Evolutionary conservation across 2,888 invertebrate species (phyloP).

Genomic region (Alcis repandata): DNA sequence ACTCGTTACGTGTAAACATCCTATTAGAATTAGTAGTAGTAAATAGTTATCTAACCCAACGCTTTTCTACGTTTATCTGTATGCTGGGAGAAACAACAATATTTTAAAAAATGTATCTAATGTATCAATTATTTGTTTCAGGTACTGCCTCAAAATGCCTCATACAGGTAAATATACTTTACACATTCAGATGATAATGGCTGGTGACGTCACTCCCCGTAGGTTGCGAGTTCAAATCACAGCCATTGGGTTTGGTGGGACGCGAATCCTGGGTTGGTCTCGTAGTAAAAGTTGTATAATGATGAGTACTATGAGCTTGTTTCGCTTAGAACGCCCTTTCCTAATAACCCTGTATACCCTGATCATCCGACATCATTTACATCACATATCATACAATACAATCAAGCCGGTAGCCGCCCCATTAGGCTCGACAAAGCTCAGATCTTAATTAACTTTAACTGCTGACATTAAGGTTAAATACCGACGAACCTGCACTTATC

Average conservation of each 20-base stretch:
- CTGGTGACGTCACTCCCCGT: neutral
- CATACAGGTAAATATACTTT: constrained; percentile 72
- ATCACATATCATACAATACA: constrained; percentile 25
- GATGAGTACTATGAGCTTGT: too few relatives aligned
- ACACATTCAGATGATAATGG: neutral
- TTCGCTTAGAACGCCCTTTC: too few relatives aligned
- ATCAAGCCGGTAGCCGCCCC: constrained; percentile 54
- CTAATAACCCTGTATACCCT: too few relatives aligned
- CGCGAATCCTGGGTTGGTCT: too few relatives aligned
- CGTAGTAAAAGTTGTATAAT: too few relatives aligned
- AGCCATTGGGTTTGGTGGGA: neutral
- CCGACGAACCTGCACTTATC: constrained; percentile 51
- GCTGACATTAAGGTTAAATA: constrained; percentile 61
- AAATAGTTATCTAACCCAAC: too few relatives aligned
- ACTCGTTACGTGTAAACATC: too few relatives aligned
- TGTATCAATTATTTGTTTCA: constrained; percentile 37
- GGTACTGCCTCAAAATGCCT: constrained; percentile 70
- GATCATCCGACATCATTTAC: neutral
- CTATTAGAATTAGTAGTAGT: too few relatives aligned
- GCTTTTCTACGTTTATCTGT: too few relatives aligned
- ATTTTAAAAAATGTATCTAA: too few relatives aligned
- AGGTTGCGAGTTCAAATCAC: neutral
- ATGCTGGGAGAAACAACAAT: too few relatives aligned
- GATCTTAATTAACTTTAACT: constrained; percentile 79
- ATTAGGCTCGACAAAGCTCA: constrained; percentile 55